These are phyloP conservation scores for Malthinus flaveolus DNA, from an alignment of 2,888 invertebrate genomes.

Conservation along the genomic window DNA sequence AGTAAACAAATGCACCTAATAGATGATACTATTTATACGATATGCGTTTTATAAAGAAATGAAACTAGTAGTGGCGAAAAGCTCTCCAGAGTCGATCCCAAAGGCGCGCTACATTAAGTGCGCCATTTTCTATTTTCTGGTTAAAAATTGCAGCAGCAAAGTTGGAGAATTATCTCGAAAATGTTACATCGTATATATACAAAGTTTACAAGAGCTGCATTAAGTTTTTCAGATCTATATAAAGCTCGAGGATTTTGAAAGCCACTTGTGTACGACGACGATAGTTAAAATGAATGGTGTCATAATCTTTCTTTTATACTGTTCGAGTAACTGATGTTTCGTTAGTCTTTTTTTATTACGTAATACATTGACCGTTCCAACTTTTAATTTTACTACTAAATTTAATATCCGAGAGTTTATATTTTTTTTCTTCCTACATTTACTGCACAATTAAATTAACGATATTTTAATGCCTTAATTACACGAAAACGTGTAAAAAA, in stretches of 20 bases:
- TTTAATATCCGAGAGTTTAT: neutral
- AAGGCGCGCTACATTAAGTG: conserved; percentile 11
- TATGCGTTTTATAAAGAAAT: neutral
- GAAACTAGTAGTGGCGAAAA: neutral
- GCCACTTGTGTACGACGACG: conserved; percentile 7
- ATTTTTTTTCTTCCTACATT: neutral
- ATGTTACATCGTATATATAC: conserved; percentile 2
- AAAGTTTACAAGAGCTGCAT: conserved; percentile 13
- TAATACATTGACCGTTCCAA: conserved; percentile 2
- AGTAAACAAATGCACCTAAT: conserved; percentile 15
- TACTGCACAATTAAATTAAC: too few relatives aligned
- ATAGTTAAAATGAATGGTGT: conserved; percentile 10
- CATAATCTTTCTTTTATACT: conserved; percentile 6
- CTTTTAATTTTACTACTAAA: neutral
- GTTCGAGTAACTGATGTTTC: neutral
- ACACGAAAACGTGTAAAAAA: too few relatives aligned
- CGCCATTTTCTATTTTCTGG: conserved; percentile 1
- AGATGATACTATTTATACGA: too few relatives aligned
- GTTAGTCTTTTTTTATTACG: neutral
- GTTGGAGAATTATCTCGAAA: conserved; percentile 10
- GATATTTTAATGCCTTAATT: too few relatives aligned
- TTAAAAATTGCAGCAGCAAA: conserved; percentile 2
- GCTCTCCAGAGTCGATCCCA: conserved; percentile 9
- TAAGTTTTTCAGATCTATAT: conserved; percentile 9
- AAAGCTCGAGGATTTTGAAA: conserved; percentile 4